Percentiles rank a stretch among this genome's conserved stretches.
Evolutionary conservation across 2,888 invertebrate genomes (phyloP).

Genomic region (Harpalus rubripes): DNA sequence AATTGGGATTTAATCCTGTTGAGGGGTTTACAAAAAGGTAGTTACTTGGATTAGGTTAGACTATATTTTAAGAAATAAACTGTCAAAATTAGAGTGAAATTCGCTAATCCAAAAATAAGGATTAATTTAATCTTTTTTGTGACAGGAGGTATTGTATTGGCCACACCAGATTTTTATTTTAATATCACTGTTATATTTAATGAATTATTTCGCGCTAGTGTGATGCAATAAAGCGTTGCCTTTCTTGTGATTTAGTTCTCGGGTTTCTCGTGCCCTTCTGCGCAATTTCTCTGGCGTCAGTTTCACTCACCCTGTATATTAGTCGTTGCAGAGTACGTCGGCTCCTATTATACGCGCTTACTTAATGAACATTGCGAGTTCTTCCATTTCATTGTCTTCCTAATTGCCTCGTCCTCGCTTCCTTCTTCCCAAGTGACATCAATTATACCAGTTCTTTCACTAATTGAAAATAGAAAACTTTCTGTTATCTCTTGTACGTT

Average conservation of each 20-base stretch:
- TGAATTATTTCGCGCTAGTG: neutral
- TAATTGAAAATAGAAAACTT: constrained; percentile 59
- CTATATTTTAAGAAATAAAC: no score
- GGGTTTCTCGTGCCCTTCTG: neutral
- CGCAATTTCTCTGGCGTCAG: constrained; percentile 8
- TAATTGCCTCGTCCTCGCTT: constrained; percentile 55
- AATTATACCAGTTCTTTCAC: constrained; percentile 54
- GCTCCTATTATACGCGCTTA: constrained; percentile 48
- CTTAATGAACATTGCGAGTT: constrained; percentile 60
- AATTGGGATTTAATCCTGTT: no score
- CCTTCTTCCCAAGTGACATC: constrained; percentile 40
- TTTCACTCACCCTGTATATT: constrained; percentile 38
- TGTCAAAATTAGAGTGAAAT: no score
- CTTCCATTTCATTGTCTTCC: constrained; percentile 62
- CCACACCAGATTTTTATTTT: no score
- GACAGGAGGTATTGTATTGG: no score
- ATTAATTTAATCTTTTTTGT: no score
- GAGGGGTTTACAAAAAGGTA: no score
- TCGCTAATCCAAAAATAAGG: no score
- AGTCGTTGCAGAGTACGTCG: constrained; percentile 38
- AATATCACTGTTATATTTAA: no score
- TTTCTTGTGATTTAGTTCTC: neutral
- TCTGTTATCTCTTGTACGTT: constrained; percentile 56
- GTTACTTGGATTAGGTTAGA: no score
- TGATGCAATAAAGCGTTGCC: neutral